phyloP scores from a whole-genome alignment of 2,797 vertebrate genomes.

The Gambusia yucatana region DNA sequence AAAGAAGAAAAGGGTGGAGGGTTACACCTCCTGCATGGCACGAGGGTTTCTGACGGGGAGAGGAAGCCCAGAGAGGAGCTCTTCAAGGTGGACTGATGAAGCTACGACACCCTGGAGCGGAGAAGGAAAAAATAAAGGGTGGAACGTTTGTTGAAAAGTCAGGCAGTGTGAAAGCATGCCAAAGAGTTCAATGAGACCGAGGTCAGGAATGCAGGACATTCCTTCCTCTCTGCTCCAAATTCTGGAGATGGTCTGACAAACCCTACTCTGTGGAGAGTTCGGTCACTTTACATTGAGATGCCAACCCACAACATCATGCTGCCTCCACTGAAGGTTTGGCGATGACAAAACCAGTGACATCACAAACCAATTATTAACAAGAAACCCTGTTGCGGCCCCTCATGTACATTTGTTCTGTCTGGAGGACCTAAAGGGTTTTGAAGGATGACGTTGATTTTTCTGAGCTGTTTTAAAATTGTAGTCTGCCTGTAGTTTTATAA shows the following conservation, averaged over 20 bases:
- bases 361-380: too few relatives aligned
- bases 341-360: too few relatives aligned
- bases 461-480: too few relatives aligned
- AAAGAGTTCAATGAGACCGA: not conserved
- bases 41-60: constrained; percentile 2
- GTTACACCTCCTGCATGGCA: constrained; percentile 70
- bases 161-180: not conserved
- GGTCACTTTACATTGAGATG: too few relatives aligned
- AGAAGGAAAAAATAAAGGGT: not conserved
- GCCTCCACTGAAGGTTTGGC: too few relatives aligned
- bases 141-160: not conserved
- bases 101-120: constrained; percentile 14
- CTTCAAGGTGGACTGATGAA: constrained; percentile 10
- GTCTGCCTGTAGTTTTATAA: too few relatives aligned
- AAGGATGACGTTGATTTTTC: too few relatives aligned
- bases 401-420: too few relatives aligned
- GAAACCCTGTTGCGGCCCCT: too few relatives aligned
- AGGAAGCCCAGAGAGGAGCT: constrained; percentile 18
- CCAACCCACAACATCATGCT: too few relatives aligned
- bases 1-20: constrained; percentile 41
- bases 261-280: not conserved
- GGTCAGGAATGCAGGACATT: not conserved
- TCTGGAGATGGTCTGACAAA: not conserved
- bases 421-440: too few relatives aligned
- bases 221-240: not conserved